Evolutionary conservation across 2,113 vertebrate species (phyloP).

Genomic region (Aptenodytes patagonicus): DNA sequence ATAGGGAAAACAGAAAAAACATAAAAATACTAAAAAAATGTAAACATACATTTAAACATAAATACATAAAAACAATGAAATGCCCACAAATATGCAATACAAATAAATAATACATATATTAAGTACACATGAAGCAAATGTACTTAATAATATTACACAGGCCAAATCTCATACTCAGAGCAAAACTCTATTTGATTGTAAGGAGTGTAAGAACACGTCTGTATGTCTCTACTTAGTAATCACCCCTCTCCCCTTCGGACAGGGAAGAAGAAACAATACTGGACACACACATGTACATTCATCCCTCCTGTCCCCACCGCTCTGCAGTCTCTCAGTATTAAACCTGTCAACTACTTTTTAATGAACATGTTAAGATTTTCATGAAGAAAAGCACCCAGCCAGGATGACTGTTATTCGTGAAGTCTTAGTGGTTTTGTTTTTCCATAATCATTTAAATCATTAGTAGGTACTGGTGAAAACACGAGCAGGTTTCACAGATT

Average conservation of each 20-base stretch:
- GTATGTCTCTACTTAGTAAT: not conserved
- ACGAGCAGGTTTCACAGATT: not conserved
- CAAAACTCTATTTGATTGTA: not conserved
- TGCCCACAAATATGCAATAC: not conserved
- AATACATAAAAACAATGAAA: not conserved
- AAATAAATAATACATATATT: not conserved
- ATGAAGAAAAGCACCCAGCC: not conserved
- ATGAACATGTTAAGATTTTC: not conserved
- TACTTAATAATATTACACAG: not conserved
- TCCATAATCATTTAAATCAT: not conserved
- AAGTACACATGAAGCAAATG: not conserved
- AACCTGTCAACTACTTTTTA: not conserved
- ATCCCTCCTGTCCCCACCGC: not conserved
- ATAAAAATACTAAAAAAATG: not conserved
- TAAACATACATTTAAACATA: not conserved
- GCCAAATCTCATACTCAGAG: not conserved
- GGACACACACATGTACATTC: not conserved
- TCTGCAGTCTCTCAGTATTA: not conserved
- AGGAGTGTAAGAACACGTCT: not conserved
- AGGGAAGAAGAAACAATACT: not conserved
- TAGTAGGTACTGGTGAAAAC: not conserved
- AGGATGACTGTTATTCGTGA: not conserved
- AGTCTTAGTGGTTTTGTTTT: not conserved
- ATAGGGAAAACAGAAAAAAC: not conserved
- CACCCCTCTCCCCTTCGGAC: not conserved